phyloP scores from a whole-genome alignment of 2,113 vertebrate genomes.

The Sphyrna mokarran region DNA sequence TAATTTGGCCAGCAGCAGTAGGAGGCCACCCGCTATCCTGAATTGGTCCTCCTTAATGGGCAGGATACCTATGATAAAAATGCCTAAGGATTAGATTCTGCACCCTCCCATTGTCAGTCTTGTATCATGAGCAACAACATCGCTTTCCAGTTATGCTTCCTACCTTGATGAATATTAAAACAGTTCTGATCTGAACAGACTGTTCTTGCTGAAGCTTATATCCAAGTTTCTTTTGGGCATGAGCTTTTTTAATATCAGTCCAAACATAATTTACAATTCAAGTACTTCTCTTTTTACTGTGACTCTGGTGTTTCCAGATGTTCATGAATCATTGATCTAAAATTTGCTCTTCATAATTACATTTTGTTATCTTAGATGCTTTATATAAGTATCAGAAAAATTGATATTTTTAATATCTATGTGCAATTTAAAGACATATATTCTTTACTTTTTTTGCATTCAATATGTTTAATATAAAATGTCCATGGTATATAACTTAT shows the following conservation, averaged over 20 bases:
- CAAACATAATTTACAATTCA: neutral
- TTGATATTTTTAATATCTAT: neutral
- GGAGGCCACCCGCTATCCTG: neutral
- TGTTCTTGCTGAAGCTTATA: neutral
- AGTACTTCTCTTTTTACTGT: neutral
- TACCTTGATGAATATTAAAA: neutral
- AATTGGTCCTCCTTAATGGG: neutral
- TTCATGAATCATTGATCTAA: neutral
- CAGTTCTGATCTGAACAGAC: neutral
- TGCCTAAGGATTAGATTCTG: neutral
- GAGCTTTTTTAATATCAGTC: neutral
- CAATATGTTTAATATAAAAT: neutral
- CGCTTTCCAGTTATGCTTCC: neutral
- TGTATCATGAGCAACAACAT: neutral
- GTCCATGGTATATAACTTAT: neutral
- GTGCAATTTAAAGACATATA: neutral
- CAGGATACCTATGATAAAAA: neutral
- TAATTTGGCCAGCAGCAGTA: neutral
- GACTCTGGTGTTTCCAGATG: neutral
- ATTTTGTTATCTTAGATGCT: neutral
- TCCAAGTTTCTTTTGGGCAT: neutral
- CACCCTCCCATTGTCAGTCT: neutral
- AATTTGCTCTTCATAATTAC: neutral
- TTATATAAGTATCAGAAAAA: neutral
- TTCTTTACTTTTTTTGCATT: neutral